phyloP scores from a whole-genome alignment of 2,888 invertebrate genomes.

The Caenorhabditis virilis region DNA sequence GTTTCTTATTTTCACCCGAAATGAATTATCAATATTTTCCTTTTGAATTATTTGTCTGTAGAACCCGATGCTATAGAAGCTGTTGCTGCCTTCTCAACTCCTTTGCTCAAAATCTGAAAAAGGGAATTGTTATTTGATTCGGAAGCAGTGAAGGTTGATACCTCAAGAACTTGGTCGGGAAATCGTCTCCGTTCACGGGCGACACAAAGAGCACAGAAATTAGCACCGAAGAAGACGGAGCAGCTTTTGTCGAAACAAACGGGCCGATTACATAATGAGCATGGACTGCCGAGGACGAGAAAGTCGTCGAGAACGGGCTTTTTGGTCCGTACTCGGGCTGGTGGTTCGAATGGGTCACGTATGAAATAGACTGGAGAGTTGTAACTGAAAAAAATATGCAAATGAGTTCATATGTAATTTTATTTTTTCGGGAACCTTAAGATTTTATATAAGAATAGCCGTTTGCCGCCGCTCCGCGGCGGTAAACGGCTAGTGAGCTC shows the following conservation, averaged over 20 bases:
- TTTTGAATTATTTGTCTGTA: neutral
- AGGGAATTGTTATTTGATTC: neutral
- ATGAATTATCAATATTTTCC: too few species aligned
- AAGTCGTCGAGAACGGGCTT: constrained; percentile 49
- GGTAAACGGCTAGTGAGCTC: too few species aligned
- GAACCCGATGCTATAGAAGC: neutral
- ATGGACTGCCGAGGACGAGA: constrained; percentile 47
- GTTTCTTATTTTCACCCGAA: neutral
- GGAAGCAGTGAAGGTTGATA: constrained; percentile 4
- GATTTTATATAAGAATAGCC: too few species aligned
- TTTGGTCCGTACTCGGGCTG: constrained; percentile 34
- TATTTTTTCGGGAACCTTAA: too few species aligned
- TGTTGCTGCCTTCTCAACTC: constrained; percentile 1
- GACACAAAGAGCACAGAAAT: constrained; percentile 51
- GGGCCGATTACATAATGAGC: constrained; percentile 41
- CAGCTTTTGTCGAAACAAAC: constrained; percentile 50
- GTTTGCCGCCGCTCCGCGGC: too few species aligned
- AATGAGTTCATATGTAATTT: too few species aligned
- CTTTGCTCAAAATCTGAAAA: constrained; percentile 15
- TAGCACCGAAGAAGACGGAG: constrained; percentile 46
- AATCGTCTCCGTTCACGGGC: constrained; percentile 45
- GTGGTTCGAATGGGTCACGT: constrained; percentile 54
- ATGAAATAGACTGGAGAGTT: constrained; percentile 50
- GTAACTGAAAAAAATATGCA: constrained; percentile 34
- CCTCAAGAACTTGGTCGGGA: constrained; percentile 42